Evolutionary conservation across 2,113 vertebrate species (phyloP), one percentile per base, ranked within the genome.

Genomic region (Saguinus imperator): DNA sequence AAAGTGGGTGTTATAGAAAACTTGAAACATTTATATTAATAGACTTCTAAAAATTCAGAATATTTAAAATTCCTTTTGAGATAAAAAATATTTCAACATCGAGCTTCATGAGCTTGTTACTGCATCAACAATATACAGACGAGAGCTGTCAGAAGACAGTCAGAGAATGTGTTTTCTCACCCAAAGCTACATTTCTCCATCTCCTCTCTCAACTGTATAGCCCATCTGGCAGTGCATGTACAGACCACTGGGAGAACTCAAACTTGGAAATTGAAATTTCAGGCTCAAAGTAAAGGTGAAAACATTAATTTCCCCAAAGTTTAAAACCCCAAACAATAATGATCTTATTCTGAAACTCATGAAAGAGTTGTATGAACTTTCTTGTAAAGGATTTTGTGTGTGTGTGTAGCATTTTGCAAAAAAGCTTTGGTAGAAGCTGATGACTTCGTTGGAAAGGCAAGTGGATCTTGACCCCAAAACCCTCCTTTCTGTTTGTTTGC

Each of bases 241-340:
- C 4, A 95, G 61, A 89, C 82, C 35, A 84, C 58, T 80, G 50
- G 57, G 64, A 72, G 16, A 95, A 89, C n/a, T 85, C 35, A 91
- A 94, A 96, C 52, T 80, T 93, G 68, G 50, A 95, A 96, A 98
- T 10, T 88, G 55, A 76, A 91, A 95, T 84, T 89, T 87, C 29
- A 81, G n/a, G 6, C 66, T 94, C 83, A 81, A 76, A 92, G 25
- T 80, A 96, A 97, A 95, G 48, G 32, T 87, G 27, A 93, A 79
- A 94, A 61, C 43, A 57, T 89, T 87, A 25, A 73, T 92, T 91
- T 80, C 43, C 86, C 43, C 58, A 86, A 92, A 80, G 32, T 96
- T 93, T 86, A 79, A 92, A 80, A 0, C 2, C 2, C 32, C 23
- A 73, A 85, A 94, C 1, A 91, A 82, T 48, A 89, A 23, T n/a